Evolutionary conservation across 2,113 vertebrate species (phyloP).

Genomic region (Empidonax alnorum): DNA sequence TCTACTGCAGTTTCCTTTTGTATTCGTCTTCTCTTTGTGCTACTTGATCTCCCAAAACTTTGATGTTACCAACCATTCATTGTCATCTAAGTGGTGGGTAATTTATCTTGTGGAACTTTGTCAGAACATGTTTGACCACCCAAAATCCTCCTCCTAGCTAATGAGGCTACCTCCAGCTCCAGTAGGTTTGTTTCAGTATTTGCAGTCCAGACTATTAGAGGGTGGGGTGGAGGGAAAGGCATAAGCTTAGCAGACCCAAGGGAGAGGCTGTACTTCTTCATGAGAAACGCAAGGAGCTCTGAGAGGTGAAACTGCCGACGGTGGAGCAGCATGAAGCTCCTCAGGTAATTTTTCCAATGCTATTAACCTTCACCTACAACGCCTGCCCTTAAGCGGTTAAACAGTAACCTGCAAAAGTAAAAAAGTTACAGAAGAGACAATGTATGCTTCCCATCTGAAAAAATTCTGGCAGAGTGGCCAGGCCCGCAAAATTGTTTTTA

Average conservation of each 20-base stretch:
- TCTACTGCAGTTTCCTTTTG: neutral
- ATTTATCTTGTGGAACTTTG: conserved; percentile 23
- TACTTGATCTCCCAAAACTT: conserved; percentile 3
- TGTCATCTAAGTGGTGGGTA: conserved; percentile 36
- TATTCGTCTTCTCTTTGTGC: conserved; percentile 26
- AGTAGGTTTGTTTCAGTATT: neutral
- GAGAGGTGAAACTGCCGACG: neutral
- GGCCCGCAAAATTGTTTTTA: neutral
- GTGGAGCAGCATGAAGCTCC: conserved; percentile 13
- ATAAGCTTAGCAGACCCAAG: neutral
- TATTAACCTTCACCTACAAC: conserved; percentile 47
- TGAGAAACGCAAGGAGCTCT: neutral
- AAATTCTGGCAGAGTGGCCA: neutral
- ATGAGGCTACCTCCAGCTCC: neutral
- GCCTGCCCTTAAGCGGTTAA: conserved; percentile 33
- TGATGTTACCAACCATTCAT: conserved; percentile 36
- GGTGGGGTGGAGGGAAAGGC: neutral
- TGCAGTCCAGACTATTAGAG: neutral
- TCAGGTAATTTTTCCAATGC: neutral
- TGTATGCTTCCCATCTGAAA: neutral
- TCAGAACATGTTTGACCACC: conserved; percentile 55
- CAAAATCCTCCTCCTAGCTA: conserved; percentile 45
- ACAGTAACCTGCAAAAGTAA: conserved; percentile 66
- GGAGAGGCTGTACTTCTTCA: neutral
- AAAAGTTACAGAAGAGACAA: conserved; percentile 56